Conservation (phyloP, 2,888 invertebrate genomes). For the Tetramorium bicarinatum region DNA sequence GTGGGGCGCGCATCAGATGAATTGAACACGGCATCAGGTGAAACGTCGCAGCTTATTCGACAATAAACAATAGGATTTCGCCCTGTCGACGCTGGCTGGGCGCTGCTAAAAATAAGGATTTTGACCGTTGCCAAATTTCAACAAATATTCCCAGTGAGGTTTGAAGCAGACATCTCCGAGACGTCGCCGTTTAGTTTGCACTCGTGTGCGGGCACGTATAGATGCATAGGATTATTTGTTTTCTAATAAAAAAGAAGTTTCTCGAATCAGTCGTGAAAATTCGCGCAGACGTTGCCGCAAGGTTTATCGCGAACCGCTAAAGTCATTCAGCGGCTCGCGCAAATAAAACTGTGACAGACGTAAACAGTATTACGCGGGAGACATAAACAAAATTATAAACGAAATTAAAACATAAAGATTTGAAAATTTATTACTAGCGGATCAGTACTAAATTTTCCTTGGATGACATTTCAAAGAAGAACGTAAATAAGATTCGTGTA, state of each 20-base stretch:
- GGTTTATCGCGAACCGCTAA: neutral
- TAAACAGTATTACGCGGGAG: neutral
- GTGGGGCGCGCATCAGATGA: neutral
- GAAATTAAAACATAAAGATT: neutral
- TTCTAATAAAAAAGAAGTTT: neutral
- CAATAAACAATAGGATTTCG: conserved; percentile 75
- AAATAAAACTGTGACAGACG: neutral
- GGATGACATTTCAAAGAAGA: neutral
- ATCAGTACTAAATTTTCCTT: neutral
- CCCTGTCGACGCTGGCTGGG: conserved; percentile 71
- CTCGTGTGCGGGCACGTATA: conserved; percentile 57
- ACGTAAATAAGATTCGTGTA: neutral
- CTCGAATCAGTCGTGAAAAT: neutral
- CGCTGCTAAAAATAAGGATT: conserved; percentile 82
- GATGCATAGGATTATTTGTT: conserved; percentile 20
- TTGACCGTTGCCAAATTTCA: conserved; percentile 84
- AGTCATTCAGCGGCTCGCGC: neutral
- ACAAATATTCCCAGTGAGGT: conserved; percentile 77
- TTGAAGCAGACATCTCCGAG: conserved; percentile 60
- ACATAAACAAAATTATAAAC: conserved; percentile 9
- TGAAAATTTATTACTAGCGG: neutral
- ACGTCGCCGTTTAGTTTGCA: conserved; percentile 67
- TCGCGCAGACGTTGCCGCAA: conserved; percentile 2
- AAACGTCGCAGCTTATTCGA: conserved; percentile 49
- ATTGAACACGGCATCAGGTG: neutral